Evolutionary conservation across 2,113 vertebrate species (phyloP).

Genomic region (Dendrocopos noguchii): DNA sequence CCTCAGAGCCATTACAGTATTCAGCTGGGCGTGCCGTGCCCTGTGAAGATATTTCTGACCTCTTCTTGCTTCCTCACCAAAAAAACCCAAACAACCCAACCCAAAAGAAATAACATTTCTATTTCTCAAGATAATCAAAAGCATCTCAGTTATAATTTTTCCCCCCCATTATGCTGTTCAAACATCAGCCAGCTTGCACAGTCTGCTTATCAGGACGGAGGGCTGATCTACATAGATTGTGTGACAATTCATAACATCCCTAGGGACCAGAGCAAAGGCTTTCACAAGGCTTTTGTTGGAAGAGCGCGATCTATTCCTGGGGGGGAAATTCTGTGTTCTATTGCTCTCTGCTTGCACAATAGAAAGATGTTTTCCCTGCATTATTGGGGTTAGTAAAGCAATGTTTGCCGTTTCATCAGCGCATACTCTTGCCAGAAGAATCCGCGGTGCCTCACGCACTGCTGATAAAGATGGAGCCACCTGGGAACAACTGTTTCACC

Average conservation of each 20-base stretch:
- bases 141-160: not conserved
- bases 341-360: slow-evolving; percentile 57
- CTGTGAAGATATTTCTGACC: not conserved
- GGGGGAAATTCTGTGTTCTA: slow-evolving; percentile 38
- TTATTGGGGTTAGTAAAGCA: slow-evolving; percentile 51
- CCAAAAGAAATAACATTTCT: not conserved
- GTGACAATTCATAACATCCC: slow-evolving; percentile 33
- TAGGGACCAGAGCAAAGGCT: slow-evolving; percentile 56
- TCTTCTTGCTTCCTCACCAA: not conserved
- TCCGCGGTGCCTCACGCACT: not conserved
- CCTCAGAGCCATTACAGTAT: not conserved
- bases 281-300: slow-evolving; percentile 16
- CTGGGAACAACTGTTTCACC: not conserved
- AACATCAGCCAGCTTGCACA: not conserved
- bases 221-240: slow-evolving; percentile 28
- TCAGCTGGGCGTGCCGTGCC: not conserved
- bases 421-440: slow-evolving; percentile 34
- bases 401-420: slow-evolving; percentile 43
- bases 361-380: slow-evolving; percentile 44
- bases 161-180: not conserved
- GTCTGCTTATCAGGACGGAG: not conserved
- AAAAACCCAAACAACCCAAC: not conserved
- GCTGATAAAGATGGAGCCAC: not conserved
- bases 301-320: slow-evolving; percentile 5
- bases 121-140: not conserved